These are phyloP conservation scores for Chymomyza fuscimana DNA, from an alignment of 2,888 invertebrate genomes.

Conservation along the genomic window DNA sequence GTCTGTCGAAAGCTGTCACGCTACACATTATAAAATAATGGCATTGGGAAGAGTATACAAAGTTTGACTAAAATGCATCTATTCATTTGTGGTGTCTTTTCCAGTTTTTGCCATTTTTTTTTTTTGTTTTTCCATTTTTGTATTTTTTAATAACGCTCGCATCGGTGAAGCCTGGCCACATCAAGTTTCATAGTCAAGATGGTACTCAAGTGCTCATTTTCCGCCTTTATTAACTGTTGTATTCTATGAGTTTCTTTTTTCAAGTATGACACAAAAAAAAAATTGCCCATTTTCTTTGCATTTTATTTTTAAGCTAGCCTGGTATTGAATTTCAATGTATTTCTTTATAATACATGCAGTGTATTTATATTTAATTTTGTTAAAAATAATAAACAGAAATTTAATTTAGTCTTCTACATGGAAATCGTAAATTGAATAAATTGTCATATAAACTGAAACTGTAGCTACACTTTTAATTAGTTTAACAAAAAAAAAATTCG, in stretches of 20 bases:
- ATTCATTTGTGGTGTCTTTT: not conserved
- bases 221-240: conserved; percentile 56
- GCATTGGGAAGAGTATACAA: not conserved
- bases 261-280: not conserved
- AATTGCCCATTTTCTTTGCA: not conserved
- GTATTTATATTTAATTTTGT: not conserved
- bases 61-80: not conserved
- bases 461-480: not conserved
- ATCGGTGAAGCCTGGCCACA: conserved; percentile 19
- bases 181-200: conserved; percentile 53
- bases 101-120: not conserved
- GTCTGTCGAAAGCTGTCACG: too few species aligned
- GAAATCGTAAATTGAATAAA: not conserved
- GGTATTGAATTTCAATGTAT: not conserved
- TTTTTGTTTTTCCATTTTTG: not conserved
- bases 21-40: too few species aligned
- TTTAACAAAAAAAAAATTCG: not conserved
- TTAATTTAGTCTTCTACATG: not conserved
- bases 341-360: not conserved
- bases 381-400: not conserved
- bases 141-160: not conserved
- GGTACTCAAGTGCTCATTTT: conserved; percentile 47
- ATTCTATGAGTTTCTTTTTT: conserved; percentile 12
- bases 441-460: not conserved
- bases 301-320: not conserved